Evolutionary conservation across 2,113 vertebrate species (phyloP).

Genomic region (Holacanthus passer): DNA sequence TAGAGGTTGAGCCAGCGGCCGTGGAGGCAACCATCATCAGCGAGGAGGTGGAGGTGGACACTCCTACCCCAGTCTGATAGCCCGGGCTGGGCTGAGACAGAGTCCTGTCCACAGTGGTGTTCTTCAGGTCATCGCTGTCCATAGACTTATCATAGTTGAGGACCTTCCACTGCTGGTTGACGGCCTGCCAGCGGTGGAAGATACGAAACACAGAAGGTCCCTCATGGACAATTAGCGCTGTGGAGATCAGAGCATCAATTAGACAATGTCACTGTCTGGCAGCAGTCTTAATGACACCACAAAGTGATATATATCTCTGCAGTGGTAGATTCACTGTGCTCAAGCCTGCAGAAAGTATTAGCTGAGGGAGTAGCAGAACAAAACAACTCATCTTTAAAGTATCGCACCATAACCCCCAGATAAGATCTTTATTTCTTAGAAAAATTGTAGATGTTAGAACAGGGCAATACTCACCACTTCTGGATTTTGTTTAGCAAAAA

Average conservation of each 20-base stretch:
- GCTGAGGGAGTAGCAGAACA: conserved; percentile 37
- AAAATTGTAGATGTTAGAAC: conserved; percentile 34
- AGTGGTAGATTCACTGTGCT: conserved; percentile 29
- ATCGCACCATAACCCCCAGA: conserved; percentile 29
- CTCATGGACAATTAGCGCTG: conserved; percentile 98
- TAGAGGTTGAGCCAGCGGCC: conserved; percentile 67
- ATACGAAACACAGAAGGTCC: conserved; percentile 98
- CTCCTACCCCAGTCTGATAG: conserved; percentile 73
- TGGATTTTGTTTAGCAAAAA: conserved; percentile 56
- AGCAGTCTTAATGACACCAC: conserved; percentile 51
- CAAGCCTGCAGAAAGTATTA: conserved; percentile 50
- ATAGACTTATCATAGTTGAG: conserved; percentile 97
- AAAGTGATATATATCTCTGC: conserved; percentile 55
- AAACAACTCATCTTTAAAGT: conserved; percentile 60
- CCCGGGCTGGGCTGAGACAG: conserved; percentile 87
- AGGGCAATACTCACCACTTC: conserved; percentile 23
- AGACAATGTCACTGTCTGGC: conserved; percentile 58
- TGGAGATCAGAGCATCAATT: conserved; percentile 62
- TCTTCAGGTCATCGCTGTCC: conserved; percentile 93
- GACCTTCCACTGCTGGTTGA: conserved; percentile 99
- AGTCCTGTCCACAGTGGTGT: conserved; percentile 87
- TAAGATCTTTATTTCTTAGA: conserved; percentile 57
- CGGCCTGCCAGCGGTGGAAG: conserved; percentile 98
- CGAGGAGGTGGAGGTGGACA: conserved; percentile 85
- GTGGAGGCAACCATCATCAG: conserved; percentile 87